phyloP scores from a whole-genome alignment of 2,888 invertebrate genomes.

The Pardosa pseudoannulata region DNA sequence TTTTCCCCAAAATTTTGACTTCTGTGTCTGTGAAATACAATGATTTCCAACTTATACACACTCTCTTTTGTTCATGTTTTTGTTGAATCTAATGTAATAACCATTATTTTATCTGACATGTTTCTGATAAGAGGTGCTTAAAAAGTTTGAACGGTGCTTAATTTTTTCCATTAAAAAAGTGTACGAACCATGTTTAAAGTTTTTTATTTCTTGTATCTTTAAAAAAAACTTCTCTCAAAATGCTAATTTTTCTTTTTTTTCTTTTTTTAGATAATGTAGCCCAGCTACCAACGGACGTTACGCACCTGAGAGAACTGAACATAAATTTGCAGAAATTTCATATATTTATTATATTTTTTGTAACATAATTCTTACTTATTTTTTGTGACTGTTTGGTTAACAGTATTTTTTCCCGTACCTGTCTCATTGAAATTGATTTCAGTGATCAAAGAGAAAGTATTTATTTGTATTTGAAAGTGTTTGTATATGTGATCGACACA shows the following conservation, averaged over 20 bases:
- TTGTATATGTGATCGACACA: background rate
- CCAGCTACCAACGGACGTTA: conserved; percentile 44
- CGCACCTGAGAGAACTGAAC: conserved; percentile 37
- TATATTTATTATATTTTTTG: conserved; percentile 50
- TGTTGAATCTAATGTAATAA: too few relatives aligned
- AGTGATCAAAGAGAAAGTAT: conserved; percentile 44
- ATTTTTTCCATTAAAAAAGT: too few relatives aligned
- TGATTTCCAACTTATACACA: too few relatives aligned
- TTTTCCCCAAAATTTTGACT: too few relatives aligned
- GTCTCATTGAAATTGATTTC: conserved; percentile 3
- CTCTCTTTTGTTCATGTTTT: too few relatives aligned
- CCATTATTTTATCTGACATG: too few relatives aligned
- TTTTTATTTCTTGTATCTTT: too few relatives aligned
- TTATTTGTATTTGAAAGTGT: conserved; percentile 22
- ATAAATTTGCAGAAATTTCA: background rate
- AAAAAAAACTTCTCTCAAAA: too few relatives aligned
- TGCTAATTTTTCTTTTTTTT: background rate
- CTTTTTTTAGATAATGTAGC: conserved; percentile 36
- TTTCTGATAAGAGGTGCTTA: too few relatives aligned
- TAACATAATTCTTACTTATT: conserved; percentile 7
- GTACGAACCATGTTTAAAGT: too few relatives aligned
- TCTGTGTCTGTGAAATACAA: too few relatives aligned
- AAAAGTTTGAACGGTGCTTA: too few relatives aligned
- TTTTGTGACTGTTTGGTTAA: conserved; percentile 8
- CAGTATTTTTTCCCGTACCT: conserved; percentile 48